Base-by-base conservation (phyloP, 2,888 invertebrate species). In the Melinaea menophilus region DNA sequence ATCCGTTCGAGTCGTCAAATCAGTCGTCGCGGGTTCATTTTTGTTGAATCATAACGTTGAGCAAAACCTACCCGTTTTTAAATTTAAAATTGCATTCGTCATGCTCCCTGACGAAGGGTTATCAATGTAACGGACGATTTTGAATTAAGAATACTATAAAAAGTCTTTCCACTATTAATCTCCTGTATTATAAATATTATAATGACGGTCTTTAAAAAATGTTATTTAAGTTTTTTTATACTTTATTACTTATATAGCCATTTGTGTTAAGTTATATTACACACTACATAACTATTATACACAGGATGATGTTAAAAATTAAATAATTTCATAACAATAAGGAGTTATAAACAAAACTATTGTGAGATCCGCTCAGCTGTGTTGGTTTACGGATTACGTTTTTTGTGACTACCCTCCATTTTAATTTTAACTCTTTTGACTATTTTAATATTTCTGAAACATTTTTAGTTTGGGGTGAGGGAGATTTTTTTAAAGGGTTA, bases 361-460 rank as follows among this genome's bases (percentile, higher is more conserved):
- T 64, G 77, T 79, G 75, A 71, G 79, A 78, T 72, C 75, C 73
- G 78, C 77, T 86, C 90, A 90, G 90, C 90, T 90, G 90, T 86
- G 88, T 88, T 88, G 81, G 86, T 84, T 82, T 84, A 82, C 78
- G 84, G 88, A 87, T 90, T 88, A 88, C 73, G 72, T 74, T 75
- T 79, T 82, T 84, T 80, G 76, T 78, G 71, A 72, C 75, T 79
- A 82, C 85, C 86, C 87, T 84, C 79, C 80, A 75, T 85, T 88
- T 90, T 86, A 90, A 87, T 85, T 90, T 90, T 88, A 90, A 90
- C 90, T 89, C 90, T 89, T 90, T 90, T 88, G 83, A 86, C 87
- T 88, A 86, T 90, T 90, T 90, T 88, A 90, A 90, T 90, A 90
- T 88, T 89, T 88, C 80, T 85, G 82, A 84, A 84, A 85, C 80